Evolutionary conservation across 2,888 invertebrate species (phyloP), one percentile per base, ranked within the genome.

Genomic region (Zele albiditarsus): DNA sequence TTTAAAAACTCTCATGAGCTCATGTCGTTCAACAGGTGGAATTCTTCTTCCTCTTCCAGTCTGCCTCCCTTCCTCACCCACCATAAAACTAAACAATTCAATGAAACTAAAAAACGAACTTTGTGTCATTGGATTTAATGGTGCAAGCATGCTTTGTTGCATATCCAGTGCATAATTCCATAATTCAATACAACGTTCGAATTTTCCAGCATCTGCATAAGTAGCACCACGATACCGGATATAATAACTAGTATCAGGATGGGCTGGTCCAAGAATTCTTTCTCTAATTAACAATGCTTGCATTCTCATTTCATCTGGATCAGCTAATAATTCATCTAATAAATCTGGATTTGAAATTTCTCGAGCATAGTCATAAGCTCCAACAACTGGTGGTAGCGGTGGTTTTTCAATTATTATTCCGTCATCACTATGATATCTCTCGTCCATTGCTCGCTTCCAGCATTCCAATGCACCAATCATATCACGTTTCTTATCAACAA

Each of bases 111-210:
- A 94, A 78, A 98, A 92, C 79, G 96, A 96, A 87, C 97, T 97
- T 89, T 98, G 97, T 14, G 98, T 98, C 94, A 98, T 96, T 31
- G 97, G 96, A 88, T 96, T 97, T 69, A 98, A 92, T 25, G 98
- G 96, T 82, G 97, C 97, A 81, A 98, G 91, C 91, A 97, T 96
- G 79, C 94, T 93, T 88, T 97, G 97, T 90, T 98, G 98, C 96
- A 98, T 97, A 88, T 97, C 97, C 49, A 98, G 91, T 33, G 98
- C 98, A 90, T 98, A 98, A 90, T 97, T 96, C 98, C 98, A 98
- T 79, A 98, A 92, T 84, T 95, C 94, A 80, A 98, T 96, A 90
- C 98, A 98, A 81, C 95, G 93, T 82, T 94, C 93, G 91, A 98
- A 98, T 85, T 97, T 95, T 2, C 98, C 97, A 79, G 96, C 95